Evolutionary conservation across 1,140 invertebrate species (phyloP).

Genomic region (Ostrea edulis): DNA sequence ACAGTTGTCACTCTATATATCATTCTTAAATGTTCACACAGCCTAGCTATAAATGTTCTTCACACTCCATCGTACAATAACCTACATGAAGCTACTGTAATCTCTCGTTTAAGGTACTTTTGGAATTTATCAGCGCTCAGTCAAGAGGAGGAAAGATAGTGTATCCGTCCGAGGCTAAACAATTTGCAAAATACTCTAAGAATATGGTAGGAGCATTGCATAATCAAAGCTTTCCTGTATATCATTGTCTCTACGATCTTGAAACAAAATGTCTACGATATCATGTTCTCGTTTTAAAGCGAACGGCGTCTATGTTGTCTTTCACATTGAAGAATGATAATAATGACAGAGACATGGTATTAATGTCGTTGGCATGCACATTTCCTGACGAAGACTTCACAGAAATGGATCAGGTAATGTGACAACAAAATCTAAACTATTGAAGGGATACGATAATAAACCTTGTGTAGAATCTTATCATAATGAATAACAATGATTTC

Average conservation of each 20-base stretch:
- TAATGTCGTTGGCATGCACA: neutral
- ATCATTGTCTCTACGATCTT: too few species aligned
- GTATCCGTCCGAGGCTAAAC: neutral
- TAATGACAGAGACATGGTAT: neutral
- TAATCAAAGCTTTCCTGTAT: too few species aligned
- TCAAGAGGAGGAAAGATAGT: neutral
- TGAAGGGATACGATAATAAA: too few species aligned
- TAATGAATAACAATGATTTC: too few species aligned
- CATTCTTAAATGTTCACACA: neutral
- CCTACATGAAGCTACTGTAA: too few species aligned
- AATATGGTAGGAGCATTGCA: neutral
- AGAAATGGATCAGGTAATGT: neutral
- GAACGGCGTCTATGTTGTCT: neutral
- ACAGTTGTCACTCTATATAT: too few species aligned
- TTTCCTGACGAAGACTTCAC: neutral
- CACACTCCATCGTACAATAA: too few species aligned
- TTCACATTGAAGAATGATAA: neutral
- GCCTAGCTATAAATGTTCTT: too few species aligned
- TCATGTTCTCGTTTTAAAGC: neutral
- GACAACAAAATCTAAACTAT: neutral
- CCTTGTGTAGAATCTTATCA: too few species aligned
- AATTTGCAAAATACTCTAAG: neutral
- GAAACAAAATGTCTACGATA: too few species aligned
- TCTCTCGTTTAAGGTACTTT: neutral
- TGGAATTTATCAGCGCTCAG: neutral